These are phyloP conservation scores for Tragelaphus oryx DNA, from an alignment of 2,797 vertebrate genomes.

Conservation along the genomic window DNA sequence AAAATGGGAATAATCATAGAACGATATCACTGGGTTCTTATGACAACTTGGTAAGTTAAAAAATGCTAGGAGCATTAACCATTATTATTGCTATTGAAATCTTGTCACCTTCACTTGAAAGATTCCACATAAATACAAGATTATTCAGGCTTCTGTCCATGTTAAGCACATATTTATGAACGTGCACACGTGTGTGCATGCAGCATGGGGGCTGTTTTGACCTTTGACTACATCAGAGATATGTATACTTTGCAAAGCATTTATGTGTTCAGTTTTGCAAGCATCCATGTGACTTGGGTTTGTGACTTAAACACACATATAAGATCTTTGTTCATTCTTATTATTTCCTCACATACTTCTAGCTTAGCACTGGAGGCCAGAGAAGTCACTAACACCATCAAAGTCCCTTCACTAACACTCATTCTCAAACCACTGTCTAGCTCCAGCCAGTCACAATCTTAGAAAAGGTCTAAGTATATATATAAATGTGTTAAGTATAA, in stretches of 20 bases:
- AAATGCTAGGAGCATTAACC: neutral
- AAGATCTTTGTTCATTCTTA: neutral
- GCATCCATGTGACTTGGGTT: neutral
- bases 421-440: neutral
- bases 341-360: neutral
- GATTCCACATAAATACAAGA: neutral
- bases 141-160: neutral
- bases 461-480: neutral
- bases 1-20: neutral
- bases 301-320: neutral
- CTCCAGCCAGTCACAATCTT: neutral
- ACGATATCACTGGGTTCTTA: neutral
- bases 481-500: neutral
- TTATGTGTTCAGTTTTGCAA: neutral
- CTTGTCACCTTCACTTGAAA: neutral
- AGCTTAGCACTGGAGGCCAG: neutral
- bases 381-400: neutral
- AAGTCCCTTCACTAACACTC: neutral
- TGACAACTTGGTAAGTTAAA: neutral
- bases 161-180: neutral
- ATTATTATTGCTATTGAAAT: neutral
- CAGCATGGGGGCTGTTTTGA: neutral
- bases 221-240: neutral
- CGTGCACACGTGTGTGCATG: fast-evolving
- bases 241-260: neutral